Evolutionary conservation across 2,797 vertebrate species (phyloP).

Genomic region (Chrysolophus pictus): DNA sequence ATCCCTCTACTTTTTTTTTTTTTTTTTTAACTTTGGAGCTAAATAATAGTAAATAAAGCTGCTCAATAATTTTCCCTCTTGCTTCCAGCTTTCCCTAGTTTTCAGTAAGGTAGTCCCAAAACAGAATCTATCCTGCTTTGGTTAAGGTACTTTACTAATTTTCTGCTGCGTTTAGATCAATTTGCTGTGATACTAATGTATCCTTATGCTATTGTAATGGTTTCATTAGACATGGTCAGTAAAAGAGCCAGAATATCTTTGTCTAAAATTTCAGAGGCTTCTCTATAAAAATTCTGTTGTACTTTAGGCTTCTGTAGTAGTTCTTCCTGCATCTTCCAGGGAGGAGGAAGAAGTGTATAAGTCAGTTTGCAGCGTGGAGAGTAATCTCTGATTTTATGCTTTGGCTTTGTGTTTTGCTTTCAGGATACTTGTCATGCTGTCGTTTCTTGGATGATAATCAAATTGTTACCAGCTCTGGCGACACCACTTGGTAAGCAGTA

Average conservation of each 20-base stretch:
- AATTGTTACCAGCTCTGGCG: slow-evolving; percentile 97
- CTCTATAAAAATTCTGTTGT: background rate
- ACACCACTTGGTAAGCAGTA: slow-evolving; percentile 94
- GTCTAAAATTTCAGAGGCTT: background rate
- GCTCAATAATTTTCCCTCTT: background rate
- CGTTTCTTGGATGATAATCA: slow-evolving; percentile 98
- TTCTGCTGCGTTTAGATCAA: background rate
- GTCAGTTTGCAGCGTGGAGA: fast-evolving
- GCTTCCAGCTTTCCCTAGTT: too few species aligned
- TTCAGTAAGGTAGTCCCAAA: background rate
- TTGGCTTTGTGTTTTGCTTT: background rate
- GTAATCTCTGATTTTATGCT: background rate
- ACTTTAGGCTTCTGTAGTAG: background rate
- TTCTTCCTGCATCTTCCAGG: background rate
- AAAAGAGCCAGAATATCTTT: background rate
- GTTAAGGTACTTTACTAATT: background rate
- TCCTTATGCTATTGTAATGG: background rate
- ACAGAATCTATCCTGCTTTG: background rate
- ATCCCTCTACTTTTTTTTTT: background rate
- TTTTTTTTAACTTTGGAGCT: background rate
- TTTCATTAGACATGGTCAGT: background rate
- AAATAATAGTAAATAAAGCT: background rate
- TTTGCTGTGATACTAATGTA: background rate
- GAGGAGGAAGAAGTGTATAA: background rate
- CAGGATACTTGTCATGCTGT: slow-evolving; percentile 98